Evolutionary conservation across 1,140 invertebrate genomes (phyloP), one percentile per base, ranked within the genome.

Genomic region (Bombus sylvicola): DNA sequence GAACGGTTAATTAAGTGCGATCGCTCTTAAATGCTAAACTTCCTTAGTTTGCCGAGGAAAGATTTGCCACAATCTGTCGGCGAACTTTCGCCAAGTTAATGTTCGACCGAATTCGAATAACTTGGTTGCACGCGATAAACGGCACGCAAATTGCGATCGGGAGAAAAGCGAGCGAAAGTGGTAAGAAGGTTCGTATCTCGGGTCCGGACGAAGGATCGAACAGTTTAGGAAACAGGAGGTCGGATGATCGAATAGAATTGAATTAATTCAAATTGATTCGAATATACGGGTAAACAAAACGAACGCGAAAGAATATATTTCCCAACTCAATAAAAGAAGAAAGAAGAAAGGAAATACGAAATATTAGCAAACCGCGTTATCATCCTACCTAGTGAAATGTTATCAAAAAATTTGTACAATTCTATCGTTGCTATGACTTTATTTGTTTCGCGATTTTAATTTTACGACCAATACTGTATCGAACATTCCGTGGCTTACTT

Each of bases 21-120:
- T 34, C 9, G 64, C 69, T 28, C 4, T 72, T 72, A 39, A 69
- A 69, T 18, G 37, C 25, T 15, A 77, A 62, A n/a, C n/a, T 41
- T 64, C 9, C 25, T 37, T 18, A 22, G 3, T 18, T 39, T 22
- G 25, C 15, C 66, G 15, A 4, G n/a, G n/a, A 25, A 39, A 72
- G 53, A 73, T 72, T 34, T 81, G 5, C n/a, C 12, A 2, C 31
- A 8, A 75, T 64, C 8, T 75, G 39, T 66, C 59, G 18, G 3
- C 3, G n/a, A 83, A 75, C 81, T 83, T 75, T 47, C 25, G 12
- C 8, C 22, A 18, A 84, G 71, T 84, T 71, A 78, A 77, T 78
- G 59, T 71, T 59, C 41, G n/a, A 53, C 31, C 77, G 31, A 80
- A 64, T 69, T 80, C 64, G 13, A 31, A 43, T 43, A 84, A 78